These are phyloP conservation scores for Yoshiicerus persimilis DNA, from an alignment of 1,140 invertebrate genomes.

Conservation along the genomic window DNA sequence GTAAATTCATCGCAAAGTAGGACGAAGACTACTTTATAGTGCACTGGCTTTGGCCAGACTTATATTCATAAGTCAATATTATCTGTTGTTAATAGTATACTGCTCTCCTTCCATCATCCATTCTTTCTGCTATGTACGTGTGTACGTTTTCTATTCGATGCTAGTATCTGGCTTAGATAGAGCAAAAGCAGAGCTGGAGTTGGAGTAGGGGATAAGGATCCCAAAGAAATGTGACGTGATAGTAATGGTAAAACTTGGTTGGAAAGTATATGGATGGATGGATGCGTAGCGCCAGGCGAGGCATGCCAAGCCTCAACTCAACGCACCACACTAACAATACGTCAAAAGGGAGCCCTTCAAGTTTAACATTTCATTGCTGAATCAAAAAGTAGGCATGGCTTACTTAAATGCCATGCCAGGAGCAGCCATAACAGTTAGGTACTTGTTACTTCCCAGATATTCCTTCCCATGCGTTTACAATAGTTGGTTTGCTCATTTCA, in stretches of 20 bases:
- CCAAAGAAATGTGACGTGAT: neutral
- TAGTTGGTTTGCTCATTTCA: neutral
- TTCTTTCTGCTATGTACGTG: no score
- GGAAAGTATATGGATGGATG: neutral
- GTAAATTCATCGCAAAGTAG: slow-evolving; percentile 19
- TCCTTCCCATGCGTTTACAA: neutral
- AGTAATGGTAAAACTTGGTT: neutral
- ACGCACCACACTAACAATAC: neutral
- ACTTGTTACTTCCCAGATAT: neutral
- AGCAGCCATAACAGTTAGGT: neutral
- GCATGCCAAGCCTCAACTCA: neutral
- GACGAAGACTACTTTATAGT: neutral
- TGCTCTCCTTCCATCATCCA: neutral
- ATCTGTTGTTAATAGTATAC: no score
- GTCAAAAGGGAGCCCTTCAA: neutral
- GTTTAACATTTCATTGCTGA: neutral
- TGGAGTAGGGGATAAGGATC: neutral
- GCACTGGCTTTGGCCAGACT: neutral
- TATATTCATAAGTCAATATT: no score
- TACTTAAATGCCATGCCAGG: neutral
- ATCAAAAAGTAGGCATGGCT: neutral
- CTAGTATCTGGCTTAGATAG: no score
- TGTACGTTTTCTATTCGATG: no score
- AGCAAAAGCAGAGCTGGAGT: no score
- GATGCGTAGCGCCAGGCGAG: neutral